A percentile compares a stretch with the other conserved stretches of the same genome.
phyloP scores from a whole-genome alignment of 23 tunicate species.

The Trididemnum miniatum region DNA sequence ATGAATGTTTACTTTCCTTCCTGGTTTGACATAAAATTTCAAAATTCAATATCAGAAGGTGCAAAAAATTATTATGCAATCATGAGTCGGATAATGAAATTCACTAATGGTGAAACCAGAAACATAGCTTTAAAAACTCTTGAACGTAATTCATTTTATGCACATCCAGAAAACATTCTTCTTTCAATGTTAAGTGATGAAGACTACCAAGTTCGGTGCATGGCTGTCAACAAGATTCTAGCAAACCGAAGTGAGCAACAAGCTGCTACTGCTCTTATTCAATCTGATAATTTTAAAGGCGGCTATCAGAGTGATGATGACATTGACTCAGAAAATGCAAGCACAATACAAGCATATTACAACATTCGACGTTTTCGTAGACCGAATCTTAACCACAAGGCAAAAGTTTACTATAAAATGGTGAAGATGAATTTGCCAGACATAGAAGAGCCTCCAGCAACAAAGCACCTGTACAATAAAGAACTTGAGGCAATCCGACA shows the following conservation, averaged over 20 bases:
- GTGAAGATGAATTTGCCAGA: not conserved
- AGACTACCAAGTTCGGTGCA: too few species aligned
- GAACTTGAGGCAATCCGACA: too few species aligned
- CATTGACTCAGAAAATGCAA: not conserved
- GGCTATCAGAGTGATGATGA: not conserved
- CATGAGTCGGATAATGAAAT: not conserved
- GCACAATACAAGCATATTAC: not conserved
- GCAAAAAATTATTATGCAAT: not conserved
- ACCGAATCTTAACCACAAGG: not conserved
- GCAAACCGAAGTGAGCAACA: not conserved
- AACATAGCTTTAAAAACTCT: not conserved
- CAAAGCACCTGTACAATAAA: too few species aligned
- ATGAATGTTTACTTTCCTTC: too few species aligned
- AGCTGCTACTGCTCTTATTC: not conserved
- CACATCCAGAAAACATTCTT: conserved; percentile 4
- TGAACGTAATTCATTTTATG: not conserved
- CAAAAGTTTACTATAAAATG: not conserved
- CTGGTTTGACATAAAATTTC: conserved; percentile 5
- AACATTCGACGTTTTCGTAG: not conserved
- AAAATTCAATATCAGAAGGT: not conserved
- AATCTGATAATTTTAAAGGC: not conserved
- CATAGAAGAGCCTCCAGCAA: not conserved
- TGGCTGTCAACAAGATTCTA: not conserved
- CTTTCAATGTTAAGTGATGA: too few species aligned
- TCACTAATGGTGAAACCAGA: not conserved